Conservation (phyloP, 2,888 invertebrate genomes). For the Platycheirus albimanus region DNA sequence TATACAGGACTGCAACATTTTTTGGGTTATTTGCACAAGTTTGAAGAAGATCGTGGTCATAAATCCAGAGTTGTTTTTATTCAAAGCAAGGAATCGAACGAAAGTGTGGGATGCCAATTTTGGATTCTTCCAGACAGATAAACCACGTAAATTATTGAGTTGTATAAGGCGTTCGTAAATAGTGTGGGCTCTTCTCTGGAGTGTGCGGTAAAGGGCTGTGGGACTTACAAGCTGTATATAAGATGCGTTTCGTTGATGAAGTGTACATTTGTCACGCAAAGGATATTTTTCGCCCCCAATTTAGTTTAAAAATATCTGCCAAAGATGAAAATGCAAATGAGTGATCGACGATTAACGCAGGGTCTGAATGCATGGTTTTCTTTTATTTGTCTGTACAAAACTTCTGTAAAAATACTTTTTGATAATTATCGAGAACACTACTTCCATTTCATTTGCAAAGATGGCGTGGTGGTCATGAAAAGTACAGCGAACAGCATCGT, state of each 20-base stretch:
- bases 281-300: conserved; percentile 29
- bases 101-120: conserved; percentile 67
- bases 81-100: conserved; percentile 11
- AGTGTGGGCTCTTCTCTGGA: conserved; percentile 20
- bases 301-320: neutral
- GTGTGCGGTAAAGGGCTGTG: conserved; percentile 5
- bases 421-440: neutral
- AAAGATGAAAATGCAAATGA: conserved; percentile 35
- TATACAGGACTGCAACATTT: conserved; percentile 25
- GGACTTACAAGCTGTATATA: conserved; percentile 1
- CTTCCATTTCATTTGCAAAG: too few species aligned
- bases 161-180: neutral
- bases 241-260: conserved; percentile 2
- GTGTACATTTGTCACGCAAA: conserved; percentile 33
- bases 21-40: conserved; percentile 33
- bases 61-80: conserved; percentile 64
- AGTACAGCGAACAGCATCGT: too few species aligned
- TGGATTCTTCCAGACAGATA: conserved; percentile 62
- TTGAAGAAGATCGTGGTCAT: conserved; percentile 52
- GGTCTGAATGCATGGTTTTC: neutral
- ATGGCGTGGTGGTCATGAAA: too few species aligned
- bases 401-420: neutral
- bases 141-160: conserved; percentile 69
- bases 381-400: too few species aligned
- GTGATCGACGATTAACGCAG: conserved; percentile 17